Base-by-base conservation (phyloP, 2,113 vertebrate genomes). In the Oreochromis niloticus region DNA sequence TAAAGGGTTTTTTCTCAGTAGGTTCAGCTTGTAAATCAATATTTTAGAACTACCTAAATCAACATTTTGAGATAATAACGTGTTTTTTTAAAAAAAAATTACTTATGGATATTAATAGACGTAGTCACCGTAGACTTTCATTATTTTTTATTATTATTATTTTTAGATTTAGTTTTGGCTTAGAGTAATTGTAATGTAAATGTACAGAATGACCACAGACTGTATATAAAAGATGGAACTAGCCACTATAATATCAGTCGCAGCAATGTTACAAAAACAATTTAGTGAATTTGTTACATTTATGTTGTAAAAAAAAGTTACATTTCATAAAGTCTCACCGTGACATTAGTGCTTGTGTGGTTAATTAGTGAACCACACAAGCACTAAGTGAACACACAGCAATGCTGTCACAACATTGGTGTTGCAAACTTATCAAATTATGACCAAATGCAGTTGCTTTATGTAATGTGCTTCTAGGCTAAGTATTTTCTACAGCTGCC, bases 71-170 rank as follows among this genome's bases (percentile, higher is more conserved):
- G 61, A 13, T 39, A 66, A 66, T 5, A 66, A n/a, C 34, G 10
- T 66, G 34, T n/a, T 39, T 13, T 39, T 27, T 1, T 1, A 0
- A 9, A 9, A 17, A 0, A 9, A 9, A 17, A 39, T 1, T 39
- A 66, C 12, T 39, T 66, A 39, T 39, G 10, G 10, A 39, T 66
- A 66, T 39, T 14, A 41, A 14, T 68, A 22, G 19, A 41, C 34
- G 22, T 68, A 14, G 34, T 41, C 63, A 8, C 63, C 0, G 19
- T 22, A 22, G 19, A 34, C 34, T 68, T 68, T 63, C 19, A 36
- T 16, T 63, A 61, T 61, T 34, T 61, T 32, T 34, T 0, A 6
- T 16, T 63, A 63, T 63, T n/a, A 0, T 2, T 19, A 39, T 13
- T 41, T 39, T 66, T 39, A 22, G 11, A 22, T 22, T 41, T 41